Evolutionary conservation across 2,797 vertebrate species (phyloP).

Genomic region (Garrulus glandarius): DNA sequence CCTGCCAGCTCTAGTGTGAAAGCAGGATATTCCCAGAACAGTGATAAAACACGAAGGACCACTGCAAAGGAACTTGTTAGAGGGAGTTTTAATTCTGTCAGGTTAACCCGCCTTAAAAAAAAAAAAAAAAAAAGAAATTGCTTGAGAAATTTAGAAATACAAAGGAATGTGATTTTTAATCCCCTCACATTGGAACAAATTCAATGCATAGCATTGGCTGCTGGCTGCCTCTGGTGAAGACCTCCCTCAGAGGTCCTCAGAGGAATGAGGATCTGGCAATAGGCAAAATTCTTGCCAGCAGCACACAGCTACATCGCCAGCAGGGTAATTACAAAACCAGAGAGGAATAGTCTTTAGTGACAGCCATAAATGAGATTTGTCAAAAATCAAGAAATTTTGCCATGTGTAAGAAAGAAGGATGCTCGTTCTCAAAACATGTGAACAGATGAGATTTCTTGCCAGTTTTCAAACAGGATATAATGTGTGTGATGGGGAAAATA

Average conservation of each 20-base stretch:
- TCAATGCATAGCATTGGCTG: background rate
- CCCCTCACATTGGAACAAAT: background rate
- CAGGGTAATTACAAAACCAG: background rate
- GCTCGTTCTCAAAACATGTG: background rate
- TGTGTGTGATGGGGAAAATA: background rate
- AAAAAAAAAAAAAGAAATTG: too few relatives aligned
- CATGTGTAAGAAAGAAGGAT: background rate
- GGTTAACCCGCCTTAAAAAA: background rate
- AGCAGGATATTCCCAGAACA: background rate
- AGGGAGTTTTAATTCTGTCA: background rate
- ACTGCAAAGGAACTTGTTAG: background rate
- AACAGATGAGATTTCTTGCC: background rate
- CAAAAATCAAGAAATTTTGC: background rate
- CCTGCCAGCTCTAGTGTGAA: background rate
- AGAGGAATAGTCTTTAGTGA: background rate
- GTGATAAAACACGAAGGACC: background rate
- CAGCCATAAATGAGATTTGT: background rate
- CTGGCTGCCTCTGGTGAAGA: background rate
- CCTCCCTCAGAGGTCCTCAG: background rate
- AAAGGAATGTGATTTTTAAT: background rate
- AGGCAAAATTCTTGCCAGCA: background rate
- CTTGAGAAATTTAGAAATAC: background rate
- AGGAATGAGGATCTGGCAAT: background rate
- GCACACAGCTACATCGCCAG: fast-evolving
- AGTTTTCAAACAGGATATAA: background rate